A percentile compares a stretch with the other conserved stretches of the same genome.
phyloP scores from a whole-genome alignment of 2,888 invertebrate species.

The Leptopilina drosophilae region DNA sequence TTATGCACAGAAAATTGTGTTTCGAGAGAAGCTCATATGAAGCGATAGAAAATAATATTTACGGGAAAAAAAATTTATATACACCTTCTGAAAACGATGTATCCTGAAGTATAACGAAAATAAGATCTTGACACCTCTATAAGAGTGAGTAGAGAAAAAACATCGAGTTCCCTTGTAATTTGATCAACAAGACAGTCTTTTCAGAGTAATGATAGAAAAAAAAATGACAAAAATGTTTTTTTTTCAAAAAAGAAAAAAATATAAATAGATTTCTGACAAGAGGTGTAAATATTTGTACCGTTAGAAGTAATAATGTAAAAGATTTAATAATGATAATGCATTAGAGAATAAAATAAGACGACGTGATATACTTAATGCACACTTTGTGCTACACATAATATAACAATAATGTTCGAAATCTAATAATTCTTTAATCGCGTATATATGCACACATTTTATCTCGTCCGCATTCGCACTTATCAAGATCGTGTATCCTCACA shows the following conservation, averaged over 20 bases:
- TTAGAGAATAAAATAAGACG: no score
- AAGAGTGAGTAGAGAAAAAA: conserved; percentile 9
- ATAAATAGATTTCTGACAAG: not conserved
- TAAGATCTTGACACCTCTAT: conserved; percentile 4
- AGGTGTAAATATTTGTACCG: no score
- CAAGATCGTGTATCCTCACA: conserved; percentile 2
- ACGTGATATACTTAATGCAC: no score
- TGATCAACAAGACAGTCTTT: conserved; percentile 10
- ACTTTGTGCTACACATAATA: no score
- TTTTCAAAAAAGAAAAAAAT: not conserved
- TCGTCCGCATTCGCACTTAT: not conserved
- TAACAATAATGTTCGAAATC: not conserved
- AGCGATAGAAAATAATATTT: no score
- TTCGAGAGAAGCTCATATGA: not conserved
- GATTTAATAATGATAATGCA: no score
- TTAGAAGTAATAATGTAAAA: no score
- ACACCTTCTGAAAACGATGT: not conserved
- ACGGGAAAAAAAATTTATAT: not conserved
- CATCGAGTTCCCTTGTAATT: not conserved
- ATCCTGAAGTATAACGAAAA: not conserved
- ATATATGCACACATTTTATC: not conserved
- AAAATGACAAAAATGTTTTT: not conserved
- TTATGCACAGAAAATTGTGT: not conserved
- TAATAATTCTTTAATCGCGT: conserved; percentile 13
- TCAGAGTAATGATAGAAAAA: no score